phyloP scores from a whole-genome alignment of 2,888 invertebrate genomes.

The Junonia oenone region DNA sequence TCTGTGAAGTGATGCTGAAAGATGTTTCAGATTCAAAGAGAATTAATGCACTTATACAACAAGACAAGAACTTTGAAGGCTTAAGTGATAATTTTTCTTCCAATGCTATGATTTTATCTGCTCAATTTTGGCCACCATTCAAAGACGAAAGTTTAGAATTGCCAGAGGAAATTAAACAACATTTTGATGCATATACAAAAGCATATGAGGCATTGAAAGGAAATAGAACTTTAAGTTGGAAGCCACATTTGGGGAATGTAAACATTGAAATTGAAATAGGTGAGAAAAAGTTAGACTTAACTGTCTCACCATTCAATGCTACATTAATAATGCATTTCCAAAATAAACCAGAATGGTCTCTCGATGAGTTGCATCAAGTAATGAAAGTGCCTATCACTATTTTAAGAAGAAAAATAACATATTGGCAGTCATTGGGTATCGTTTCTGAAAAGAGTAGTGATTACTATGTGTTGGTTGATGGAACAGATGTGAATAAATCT shows the following conservation, averaged over 20 bases:
- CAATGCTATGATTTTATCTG: constrained; percentile 94
- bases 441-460: constrained; percentile 88
- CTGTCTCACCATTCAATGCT: constrained; percentile 95
- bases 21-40: constrained; percentile 97
- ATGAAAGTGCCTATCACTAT: constrained; percentile 94
- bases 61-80: constrained; percentile 80
- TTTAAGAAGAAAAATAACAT: constrained; percentile 91
- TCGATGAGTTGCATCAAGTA: constrained; percentile 90
- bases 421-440: constrained; percentile 96
- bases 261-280: constrained; percentile 94
- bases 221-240: constrained; percentile 95
- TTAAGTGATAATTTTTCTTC: constrained; percentile 61
- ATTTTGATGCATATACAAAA: constrained; percentile 92
- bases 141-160: constrained; percentile 95
- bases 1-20: constrained; percentile 99
- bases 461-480: constrained; percentile 85
- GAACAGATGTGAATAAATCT: constrained; percentile 72
- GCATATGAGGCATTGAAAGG: constrained; percentile 94
- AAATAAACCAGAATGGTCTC: constrained; percentile 89
- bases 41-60: constrained; percentile 91
- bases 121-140: constrained; percentile 99
- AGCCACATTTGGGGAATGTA: constrained; percentile 94
- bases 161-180: constrained; percentile 87
- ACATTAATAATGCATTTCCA: constrained; percentile 96
- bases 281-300: constrained; percentile 87